phyloP scores from a whole-genome alignment of 2,888 invertebrate genomes.

The Tuberolachnus salignus region DNA sequence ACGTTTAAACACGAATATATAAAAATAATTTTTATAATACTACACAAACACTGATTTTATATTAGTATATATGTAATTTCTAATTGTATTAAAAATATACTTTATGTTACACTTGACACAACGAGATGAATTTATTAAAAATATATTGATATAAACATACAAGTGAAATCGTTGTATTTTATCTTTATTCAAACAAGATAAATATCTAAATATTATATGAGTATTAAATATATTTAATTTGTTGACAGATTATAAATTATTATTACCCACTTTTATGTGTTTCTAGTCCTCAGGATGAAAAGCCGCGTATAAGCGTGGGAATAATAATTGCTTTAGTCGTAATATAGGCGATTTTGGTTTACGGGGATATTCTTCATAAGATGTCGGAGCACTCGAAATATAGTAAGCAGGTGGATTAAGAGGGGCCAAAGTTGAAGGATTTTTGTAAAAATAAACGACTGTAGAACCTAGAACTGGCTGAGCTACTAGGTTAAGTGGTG shows the following conservation, averaged over 20 bases:
- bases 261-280: background rate
- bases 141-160: background rate
- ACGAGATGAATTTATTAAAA: background rate
- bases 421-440: constrained; percentile 1
- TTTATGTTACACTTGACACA: background rate
- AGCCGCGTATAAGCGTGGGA: constrained; percentile 51
- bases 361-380: constrained; percentile 4
- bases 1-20: background rate
- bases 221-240: background rate
- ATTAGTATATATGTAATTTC: background rate
- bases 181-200: constrained; percentile 27
- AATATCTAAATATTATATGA: background rate
- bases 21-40: background rate
- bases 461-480: constrained; percentile 33
- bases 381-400: background rate
- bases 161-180: constrained; percentile 36
- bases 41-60: too few relatives aligned
- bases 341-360: constrained; percentile 30
- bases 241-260: background rate
- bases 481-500: constrained; percentile 21
- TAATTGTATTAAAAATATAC: background rate
- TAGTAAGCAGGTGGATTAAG: constrained; percentile 14
- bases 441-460: constrained; percentile 36
- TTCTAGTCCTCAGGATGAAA: constrained; percentile 34
- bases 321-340: constrained; percentile 45